A percentile compares a stretch with the other conserved stretches of the same genome.
These are phyloP conservation scores for Pinna nobilis DNA, from an alignment of 1,140 invertebrate species.

Conservation along the genomic window DNA sequence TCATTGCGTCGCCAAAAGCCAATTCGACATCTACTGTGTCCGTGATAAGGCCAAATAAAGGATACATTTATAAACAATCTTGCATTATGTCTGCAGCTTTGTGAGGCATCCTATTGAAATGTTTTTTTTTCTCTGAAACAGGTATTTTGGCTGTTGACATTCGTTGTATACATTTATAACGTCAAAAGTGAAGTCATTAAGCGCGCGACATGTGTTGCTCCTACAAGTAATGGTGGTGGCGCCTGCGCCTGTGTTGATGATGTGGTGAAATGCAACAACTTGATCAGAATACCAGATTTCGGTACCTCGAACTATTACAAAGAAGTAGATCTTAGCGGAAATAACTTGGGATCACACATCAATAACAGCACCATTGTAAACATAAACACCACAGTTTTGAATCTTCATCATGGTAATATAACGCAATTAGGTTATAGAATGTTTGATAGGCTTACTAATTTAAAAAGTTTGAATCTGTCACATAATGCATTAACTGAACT, in stretches of 20 bases:
- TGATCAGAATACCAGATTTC: background rate
- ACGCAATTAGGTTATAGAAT: background rate
- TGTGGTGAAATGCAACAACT: background rate
- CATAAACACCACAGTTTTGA: background rate
- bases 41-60: too few species aligned
- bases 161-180: too few species aligned
- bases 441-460: background rate
- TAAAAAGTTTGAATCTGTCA: slow-evolving; percentile 14
- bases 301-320: background rate
- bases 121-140: too few species aligned
- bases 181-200: too few species aligned
- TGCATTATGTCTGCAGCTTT: too few species aligned
- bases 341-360: background rate
- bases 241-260: slow-evolving; percentile 6
- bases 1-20: too few species aligned
- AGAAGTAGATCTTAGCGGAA: background rate
- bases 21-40: too few species aligned
- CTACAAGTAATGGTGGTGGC: background rate
- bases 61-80: too few species aligned
- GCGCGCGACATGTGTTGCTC: background rate
- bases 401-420: background rate
- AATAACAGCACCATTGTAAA: background rate
- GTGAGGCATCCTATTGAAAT: too few species aligned
- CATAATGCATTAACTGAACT: slow-evolving; percentile 3
- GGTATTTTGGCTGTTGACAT: too few species aligned